A percentile compares a stretch with the other conserved stretches of the same genome.
phyloP scores from a whole-genome alignment of 2,888 invertebrate species.

The Luperina nickerlii region DNA sequence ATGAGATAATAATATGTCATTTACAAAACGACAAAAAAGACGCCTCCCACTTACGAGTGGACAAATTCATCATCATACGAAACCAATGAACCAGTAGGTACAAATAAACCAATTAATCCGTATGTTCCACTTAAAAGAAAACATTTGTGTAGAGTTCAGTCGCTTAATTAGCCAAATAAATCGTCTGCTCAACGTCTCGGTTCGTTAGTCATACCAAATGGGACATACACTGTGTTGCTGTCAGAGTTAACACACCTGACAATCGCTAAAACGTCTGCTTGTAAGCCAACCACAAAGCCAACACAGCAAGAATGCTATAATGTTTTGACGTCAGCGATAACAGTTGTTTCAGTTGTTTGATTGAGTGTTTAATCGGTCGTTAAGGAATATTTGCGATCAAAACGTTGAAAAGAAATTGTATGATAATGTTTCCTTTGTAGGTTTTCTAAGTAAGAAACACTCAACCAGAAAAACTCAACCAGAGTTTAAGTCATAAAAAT shows the following conservation, averaged over 20 bases:
- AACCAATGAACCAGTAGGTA: slow-evolving; percentile 11
- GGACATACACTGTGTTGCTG: slow-evolving; percentile 58
- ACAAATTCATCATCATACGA: not conserved
- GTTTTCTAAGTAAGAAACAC: not conserved
- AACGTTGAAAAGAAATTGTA: not conserved
- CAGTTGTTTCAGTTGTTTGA: no score
- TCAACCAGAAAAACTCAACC: no score
- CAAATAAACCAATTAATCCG: slow-evolving; percentile 32
- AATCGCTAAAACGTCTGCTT: slow-evolving; percentile 18
- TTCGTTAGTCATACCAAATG: slow-evolving; percentile 69
- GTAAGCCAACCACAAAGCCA: not conserved
- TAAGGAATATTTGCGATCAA: not conserved
- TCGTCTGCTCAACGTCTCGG: slow-evolving; percentile 67
- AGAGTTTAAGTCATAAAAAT: not conserved
- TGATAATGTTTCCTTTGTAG: not conserved
- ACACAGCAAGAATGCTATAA: not conserved
- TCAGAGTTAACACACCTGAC: slow-evolving; percentile 16
- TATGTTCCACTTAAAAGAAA: not conserved
- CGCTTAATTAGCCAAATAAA: slow-evolving; percentile 70
- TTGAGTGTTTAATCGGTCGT: not conserved
- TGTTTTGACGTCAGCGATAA: not conserved
- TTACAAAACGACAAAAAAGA: not conserved
- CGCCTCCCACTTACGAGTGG: not conserved
- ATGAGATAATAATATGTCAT: not conserved
- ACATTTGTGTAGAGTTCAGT: slow-evolving; percentile 1